phyloP scores from a whole-genome alignment of 2,888 invertebrate genomes.

The Carterocephalus palaemon region DNA sequence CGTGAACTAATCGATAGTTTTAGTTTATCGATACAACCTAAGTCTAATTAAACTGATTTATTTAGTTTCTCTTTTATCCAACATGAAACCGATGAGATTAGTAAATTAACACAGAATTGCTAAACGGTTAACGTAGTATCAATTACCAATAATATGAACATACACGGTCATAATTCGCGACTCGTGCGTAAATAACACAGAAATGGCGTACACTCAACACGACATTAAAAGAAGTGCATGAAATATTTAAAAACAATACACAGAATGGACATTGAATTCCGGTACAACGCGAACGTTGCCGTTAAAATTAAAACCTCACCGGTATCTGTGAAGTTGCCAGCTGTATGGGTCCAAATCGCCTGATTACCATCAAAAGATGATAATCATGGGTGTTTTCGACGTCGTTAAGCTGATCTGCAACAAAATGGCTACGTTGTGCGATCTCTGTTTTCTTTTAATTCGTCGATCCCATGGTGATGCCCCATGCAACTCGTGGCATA shows the following conservation, averaged over 20 bases:
- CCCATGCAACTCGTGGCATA: conserved; percentile 68
- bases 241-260: conserved; percentile 37
- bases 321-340: conserved; percentile 67
- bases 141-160: no score
- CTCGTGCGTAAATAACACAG: not conserved
- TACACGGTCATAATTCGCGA: no score
- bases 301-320: conserved; percentile 69
- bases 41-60: no score
- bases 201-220: conserved; percentile 9
- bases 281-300: conserved; percentile 47
- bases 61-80: no score
- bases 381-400: conserved; percentile 79
- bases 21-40: no score
- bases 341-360: conserved; percentile 72
- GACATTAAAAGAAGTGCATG: conserved; percentile 6
- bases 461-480: conserved; percentile 46
- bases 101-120: no score
- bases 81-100: no score
- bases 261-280: conserved; percentile 58
- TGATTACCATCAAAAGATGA: conserved; percentile 78
- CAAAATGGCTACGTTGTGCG: conserved; percentile 76
- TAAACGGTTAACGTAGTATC: no score
- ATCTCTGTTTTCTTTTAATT: conserved; percentile 53
- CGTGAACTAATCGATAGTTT: no score
- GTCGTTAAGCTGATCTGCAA: conserved; percentile 79